These are phyloP conservation scores for Arion vulgaris DNA, from an alignment of 1,140 invertebrate genomes.

Conservation along the genomic window DNA sequence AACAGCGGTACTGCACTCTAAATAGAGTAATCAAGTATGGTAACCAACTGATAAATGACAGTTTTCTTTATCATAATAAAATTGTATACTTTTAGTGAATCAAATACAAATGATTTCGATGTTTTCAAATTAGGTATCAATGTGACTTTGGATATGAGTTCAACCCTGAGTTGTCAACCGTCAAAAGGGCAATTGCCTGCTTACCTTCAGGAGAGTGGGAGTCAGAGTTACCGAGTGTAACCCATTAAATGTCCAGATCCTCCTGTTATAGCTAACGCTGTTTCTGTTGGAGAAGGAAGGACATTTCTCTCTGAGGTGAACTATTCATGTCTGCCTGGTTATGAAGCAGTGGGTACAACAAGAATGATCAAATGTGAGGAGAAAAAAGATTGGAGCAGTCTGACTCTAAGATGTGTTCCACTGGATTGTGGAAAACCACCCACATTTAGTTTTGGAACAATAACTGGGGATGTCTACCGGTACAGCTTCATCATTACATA, in stretches of 20 bases:
- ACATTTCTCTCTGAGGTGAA: conserved; percentile 45
- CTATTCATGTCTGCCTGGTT: conserved; percentile 58
- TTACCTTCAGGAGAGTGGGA: conserved; percentile 61
- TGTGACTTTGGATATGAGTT: conserved; percentile 66
- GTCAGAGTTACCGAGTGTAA: conserved; percentile 53
- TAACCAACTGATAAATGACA: too few relatives aligned
- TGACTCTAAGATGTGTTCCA: conserved; percentile 55
- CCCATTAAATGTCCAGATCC: conserved; percentile 54
- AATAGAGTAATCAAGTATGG: too few relatives aligned
- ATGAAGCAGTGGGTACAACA: conserved; percentile 36
- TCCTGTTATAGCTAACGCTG: conserved; percentile 50
- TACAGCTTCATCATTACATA: conserved; percentile 76
- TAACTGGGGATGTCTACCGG: conserved; percentile 66
- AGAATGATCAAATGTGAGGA: conserved; percentile 64
- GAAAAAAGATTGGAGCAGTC: conserved; percentile 67
- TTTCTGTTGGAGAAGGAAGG: conserved; percentile 13
- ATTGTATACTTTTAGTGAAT: neutral
- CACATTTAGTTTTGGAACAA: conserved; percentile 44
- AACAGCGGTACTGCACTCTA: too few relatives aligned
- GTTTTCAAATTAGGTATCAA: conserved; percentile 35
- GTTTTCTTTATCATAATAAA: too few relatives aligned
- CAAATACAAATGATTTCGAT: neutral
- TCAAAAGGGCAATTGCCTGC: conserved; percentile 51
- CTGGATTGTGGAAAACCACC: conserved; percentile 51
- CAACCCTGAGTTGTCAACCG: conserved; percentile 41